Base-by-base conservation (phyloP, 2,888 invertebrate species). In the Heteromurus nitidus region DNA sequence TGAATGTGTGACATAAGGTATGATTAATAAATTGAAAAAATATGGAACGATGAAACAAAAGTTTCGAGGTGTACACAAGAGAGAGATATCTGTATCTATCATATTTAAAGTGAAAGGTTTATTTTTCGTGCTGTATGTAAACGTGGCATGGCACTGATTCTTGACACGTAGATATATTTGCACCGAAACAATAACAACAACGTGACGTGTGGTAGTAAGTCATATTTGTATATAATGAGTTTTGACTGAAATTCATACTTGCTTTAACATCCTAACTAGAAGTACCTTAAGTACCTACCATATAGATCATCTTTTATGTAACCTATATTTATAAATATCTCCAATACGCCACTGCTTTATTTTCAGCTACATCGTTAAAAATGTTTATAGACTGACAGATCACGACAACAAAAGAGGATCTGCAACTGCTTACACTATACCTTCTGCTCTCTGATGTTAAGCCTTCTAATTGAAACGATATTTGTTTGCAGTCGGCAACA, bases 71-170 rank as follows among this genome's bases (percentile, higher is more conserved):
- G 13, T 50, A 50, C n/a, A 50, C 36, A 13, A 9, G 36, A 36
- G 36, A 36, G n/a, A n/a, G n/a, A n/a, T n/a, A n/a, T n/a, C n/a
- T n/a, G n/a, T n/a, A 36, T 36, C 36, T 5, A 36, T 36, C 36
- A 36, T 13, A 36, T 36, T 36, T 47, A 11, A 47, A 30, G 70
- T 70, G 50, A 55, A 28, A 22, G n/a, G 20, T 67, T 67, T 28
- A 22, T 44, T 64, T 68, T 68, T 75, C 44, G 81, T 64, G 69
- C 69, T 75, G 26, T 69, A 65, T 74, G 72, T 73, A 82, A 82
- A 82, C 68, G 84, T 84, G 84, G 82, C 82, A 81, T 84, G 84
- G 84, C 84, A 84, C 84, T 83, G 72, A 80, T 53, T 77, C 77
- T 75, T 70, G 67, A 82, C 80, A 70, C 69, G 65, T 53, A 68